These are phyloP conservation scores for Drosophila emarginata DNA, from an alignment of 2,888 invertebrate species.

Conservation along the genomic window DNA sequence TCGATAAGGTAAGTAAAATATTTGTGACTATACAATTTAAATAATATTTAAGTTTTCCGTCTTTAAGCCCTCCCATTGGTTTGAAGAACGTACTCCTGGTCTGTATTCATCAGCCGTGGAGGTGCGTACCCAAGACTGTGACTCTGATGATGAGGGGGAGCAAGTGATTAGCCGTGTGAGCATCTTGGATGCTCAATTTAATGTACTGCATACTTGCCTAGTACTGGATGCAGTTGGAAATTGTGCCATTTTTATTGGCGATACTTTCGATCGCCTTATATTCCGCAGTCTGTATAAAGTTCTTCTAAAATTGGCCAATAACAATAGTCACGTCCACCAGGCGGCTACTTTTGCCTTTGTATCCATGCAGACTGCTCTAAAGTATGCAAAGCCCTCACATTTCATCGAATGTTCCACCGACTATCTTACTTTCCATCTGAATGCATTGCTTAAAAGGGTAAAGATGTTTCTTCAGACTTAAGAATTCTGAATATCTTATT, in stretches of 20 bases:
- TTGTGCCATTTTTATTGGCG: conserved; percentile 84
- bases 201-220: conserved; percentile 87
- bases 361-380: conserved; percentile 85
- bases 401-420: conserved; percentile 88
- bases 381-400: conserved; percentile 84
- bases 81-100: conserved; percentile 80
- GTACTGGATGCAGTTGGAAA: conserved; percentile 88
- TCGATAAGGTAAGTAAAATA: conserved; percentile 60
- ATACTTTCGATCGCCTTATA: conserved; percentile 85
- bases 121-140: conserved; percentile 77
- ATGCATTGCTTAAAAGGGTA: conserved; percentile 85
- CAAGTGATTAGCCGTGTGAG: conserved; percentile 59
- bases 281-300: conserved; percentile 87
- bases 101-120: conserved; percentile 82
- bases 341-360: conserved; percentile 85
- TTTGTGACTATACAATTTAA: too few relatives aligned
- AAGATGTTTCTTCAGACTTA: conserved; percentile 17
- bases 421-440: conserved; percentile 89
- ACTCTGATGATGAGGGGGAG: conserved; percentile 76
- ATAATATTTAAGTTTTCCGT: neutral
- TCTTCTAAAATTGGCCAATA: conserved; percentile 88
- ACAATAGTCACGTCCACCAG: conserved; percentile 85
- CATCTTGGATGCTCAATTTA: conserved; percentile 84
- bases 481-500: neutral
- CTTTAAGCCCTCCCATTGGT: conserved; percentile 76